These are phyloP conservation scores for Drosophila teissieri DNA, from an alignment of 1,140 invertebrate genomes.

Conservation along the genomic window DNA sequence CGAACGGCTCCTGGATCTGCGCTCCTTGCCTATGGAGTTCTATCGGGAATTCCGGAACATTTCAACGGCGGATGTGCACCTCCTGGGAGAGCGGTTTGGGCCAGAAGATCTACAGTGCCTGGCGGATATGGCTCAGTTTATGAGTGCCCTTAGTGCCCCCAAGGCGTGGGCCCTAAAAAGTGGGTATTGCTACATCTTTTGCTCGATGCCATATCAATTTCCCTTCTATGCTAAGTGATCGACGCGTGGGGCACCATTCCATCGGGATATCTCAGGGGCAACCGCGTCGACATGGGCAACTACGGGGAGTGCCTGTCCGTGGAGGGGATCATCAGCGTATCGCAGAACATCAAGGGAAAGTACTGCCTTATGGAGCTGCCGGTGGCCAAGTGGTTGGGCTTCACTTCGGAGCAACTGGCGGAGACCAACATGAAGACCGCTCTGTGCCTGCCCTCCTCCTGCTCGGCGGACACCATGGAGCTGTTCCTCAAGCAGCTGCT, in stretches of 20 bases:
- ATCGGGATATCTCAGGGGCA: constrained; percentile 52
- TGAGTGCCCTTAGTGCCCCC: constrained; percentile 10
- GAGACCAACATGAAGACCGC: constrained; percentile 12
- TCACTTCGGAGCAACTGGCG: background rate
- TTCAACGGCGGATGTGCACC: constrained; percentile 18
- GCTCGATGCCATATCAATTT: background rate
- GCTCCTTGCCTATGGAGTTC: constrained; percentile 45
- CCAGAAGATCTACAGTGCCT: constrained; percentile 46
- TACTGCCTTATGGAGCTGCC: constrained; percentile 51
- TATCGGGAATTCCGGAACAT: constrained; percentile 31
- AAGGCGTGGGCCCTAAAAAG: constrained; percentile 51
- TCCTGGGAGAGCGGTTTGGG: background rate
- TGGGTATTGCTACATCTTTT: constrained; percentile 18
- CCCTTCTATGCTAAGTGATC: constrained; percentile 42
- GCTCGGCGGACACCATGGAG: constrained; percentile 39
- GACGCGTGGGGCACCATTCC: constrained; percentile 69
- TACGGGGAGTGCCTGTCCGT: constrained; percentile 60
- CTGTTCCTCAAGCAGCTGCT: constrained; percentile 33
- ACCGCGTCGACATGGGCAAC: constrained; percentile 63
- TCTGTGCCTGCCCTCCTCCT: constrained; percentile 56
- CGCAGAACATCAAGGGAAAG: constrained; percentile 41
- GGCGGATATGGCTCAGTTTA: constrained; percentile 30
- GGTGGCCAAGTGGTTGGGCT: constrained; percentile 12
- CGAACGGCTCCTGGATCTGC: constrained; percentile 37
- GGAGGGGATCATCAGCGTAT: background rate